Conservation (phyloP, 2,113 vertebrate species). For the Pholis gunnellus region DNA sequence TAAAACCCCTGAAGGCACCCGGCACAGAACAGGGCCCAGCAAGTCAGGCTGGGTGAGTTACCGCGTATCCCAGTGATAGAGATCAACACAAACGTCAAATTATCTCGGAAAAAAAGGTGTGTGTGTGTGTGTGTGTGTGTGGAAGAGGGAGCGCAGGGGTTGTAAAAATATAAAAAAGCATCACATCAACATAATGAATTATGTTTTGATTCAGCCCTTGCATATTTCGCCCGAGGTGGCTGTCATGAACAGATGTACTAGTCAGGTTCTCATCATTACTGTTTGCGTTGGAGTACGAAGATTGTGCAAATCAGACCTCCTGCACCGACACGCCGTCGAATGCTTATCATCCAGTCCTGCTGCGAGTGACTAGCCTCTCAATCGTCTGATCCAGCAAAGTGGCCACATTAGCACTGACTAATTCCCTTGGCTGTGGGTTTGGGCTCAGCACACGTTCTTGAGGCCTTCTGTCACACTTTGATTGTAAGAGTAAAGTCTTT, state of each 20-base stretch:
- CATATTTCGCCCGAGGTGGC: conserved; percentile 78
- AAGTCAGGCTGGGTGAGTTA: conserved; percentile 79
- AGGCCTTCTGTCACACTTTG: conserved; percentile 56
- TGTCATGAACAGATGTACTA: conserved; percentile 81
- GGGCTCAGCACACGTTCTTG: conserved; percentile 64
- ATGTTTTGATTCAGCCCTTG: conserved; percentile 80
- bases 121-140: not conserved
- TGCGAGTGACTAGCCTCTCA: conserved; percentile 73
- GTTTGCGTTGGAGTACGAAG: conserved; percentile 73
- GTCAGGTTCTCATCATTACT: conserved; percentile 80
- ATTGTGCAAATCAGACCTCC: conserved; percentile 81
- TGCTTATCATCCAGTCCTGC: conserved; percentile 67
- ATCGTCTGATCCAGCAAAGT: conserved; percentile 78
- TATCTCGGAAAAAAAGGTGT: conserved; percentile 44
- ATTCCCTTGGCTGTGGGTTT: conserved; percentile 79
- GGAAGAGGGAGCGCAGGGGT: conserved; percentile 5
- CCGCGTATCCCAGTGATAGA: conserved; percentile 70
- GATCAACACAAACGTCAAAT: conserved; percentile 68
- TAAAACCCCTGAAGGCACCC: conserved; percentile 69
- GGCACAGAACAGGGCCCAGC: conserved; percentile 76
- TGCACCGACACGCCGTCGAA: conserved; percentile 77
- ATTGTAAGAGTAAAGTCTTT: conserved; percentile 54
- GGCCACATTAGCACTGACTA: conserved; percentile 83
- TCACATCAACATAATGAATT: conserved; percentile 81
- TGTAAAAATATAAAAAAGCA: conserved; percentile 57